Evolutionary conservation across 2,113 vertebrate genomes (phyloP).

Genomic region (Saiga tatarica): DNA sequence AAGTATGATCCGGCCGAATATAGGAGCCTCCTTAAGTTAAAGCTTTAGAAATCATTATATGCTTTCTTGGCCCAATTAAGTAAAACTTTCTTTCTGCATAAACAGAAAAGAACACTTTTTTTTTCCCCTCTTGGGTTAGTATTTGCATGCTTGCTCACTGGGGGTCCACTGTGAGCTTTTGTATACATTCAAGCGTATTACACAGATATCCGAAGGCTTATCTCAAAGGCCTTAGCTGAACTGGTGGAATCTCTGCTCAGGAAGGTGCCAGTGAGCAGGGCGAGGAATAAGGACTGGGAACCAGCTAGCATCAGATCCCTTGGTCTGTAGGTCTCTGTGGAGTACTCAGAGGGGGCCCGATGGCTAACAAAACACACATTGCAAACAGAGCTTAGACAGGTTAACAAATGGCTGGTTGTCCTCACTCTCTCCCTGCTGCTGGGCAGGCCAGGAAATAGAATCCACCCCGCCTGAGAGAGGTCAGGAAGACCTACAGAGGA

Average conservation of each 20-base stretch:
- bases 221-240: neutral
- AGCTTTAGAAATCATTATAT: neutral
- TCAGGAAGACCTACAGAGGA: neutral
- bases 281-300: neutral
- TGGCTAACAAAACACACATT: neutral
- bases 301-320: neutral
- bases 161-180: neutral
- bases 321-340: neutral
- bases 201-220: neutral
- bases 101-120: neutral
- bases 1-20: neutral
- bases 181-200: neutral
- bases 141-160: neutral
- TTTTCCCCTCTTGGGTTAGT: neutral
- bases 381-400: neutral
- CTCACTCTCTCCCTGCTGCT: too few species aligned
- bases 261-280: neutral
- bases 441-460: neutral
- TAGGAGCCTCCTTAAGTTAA: neutral
- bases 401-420: neutral
- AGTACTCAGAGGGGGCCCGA: too few species aligned
- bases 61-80: neutral
- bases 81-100: neutral
- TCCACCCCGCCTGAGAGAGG: fast-evolving
- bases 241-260: neutral